These are phyloP conservation scores for Phrynocephalus vlangalii DNA, from an alignment of 2,797 vertebrate species.

Conservation along the genomic window DNA sequence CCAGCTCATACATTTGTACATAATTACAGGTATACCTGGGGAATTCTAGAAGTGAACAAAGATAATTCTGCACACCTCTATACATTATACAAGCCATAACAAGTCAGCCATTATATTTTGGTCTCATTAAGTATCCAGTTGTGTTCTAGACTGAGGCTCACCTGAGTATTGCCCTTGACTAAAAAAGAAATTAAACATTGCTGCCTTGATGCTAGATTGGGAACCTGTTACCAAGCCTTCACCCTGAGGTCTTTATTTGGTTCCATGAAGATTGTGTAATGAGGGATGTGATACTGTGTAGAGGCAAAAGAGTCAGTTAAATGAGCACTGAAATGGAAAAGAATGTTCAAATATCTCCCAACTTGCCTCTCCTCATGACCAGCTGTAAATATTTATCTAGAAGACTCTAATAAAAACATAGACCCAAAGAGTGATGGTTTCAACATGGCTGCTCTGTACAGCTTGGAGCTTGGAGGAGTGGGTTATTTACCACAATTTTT, in stretches of 20 bases:
- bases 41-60: neutral
- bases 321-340: conserved; percentile 55
- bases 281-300: neutral
- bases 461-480: neutral
- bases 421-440: conserved; percentile 67
- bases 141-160: neutral
- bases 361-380: conserved; percentile 52
- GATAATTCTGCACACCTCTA: neutral
- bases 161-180: neutral
- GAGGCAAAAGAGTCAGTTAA: conserved; percentile 61
- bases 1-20: too few relatives aligned
- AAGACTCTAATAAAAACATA: conserved; percentile 66
- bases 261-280: conserved; percentile 34
- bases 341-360: conserved; percentile 72
- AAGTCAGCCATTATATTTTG: neutral
- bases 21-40: too few relatives aligned
- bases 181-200: neutral
- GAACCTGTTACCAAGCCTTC: conserved; percentile 26
- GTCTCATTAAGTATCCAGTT: neutral
- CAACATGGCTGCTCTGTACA: conserved; percentile 66
- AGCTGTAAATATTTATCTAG: conserved; percentile 78
- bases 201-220: neutral
- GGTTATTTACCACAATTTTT: conserved; percentile 16
- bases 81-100: neutral
- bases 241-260: conserved; percentile 42